A percentile compares a stretch with the other conserved stretches of the same genome.
These are phyloP conservation scores for Rhineura floridana DNA, from an alignment of 2,113 vertebrate genomes.

Conservation along the genomic window DNA sequence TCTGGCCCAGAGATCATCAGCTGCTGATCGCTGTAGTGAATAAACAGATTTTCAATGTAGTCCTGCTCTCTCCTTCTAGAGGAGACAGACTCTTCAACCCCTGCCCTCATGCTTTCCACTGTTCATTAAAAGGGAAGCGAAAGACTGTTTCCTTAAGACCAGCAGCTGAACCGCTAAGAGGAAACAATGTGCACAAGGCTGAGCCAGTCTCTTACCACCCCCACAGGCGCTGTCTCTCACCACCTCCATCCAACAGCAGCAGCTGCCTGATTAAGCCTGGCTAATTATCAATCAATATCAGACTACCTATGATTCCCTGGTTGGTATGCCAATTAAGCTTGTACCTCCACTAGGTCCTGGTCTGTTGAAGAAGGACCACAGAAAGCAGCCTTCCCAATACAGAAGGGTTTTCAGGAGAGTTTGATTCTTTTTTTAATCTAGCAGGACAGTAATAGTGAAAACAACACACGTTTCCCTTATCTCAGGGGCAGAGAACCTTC, in stretches of 20 bases:
- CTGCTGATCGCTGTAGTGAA: background rate
- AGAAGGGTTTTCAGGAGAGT: background rate
- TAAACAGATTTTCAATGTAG: background rate
- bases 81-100: background rate
- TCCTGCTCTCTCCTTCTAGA: background rate
- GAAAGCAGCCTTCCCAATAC: background rate
- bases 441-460: background rate
- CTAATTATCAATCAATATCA: conserved; percentile 18
- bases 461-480: background rate
- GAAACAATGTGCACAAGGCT: background rate
- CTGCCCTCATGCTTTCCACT: background rate
- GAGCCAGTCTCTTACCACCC: background rate
- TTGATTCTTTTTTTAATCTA: background rate
- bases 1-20: background rate
- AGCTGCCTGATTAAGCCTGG: conserved; percentile 1
- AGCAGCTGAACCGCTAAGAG: background rate
- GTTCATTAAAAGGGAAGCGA: background rate
- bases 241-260: background rate
- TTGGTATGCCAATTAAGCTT: conserved; percentile 26
- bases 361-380: background rate
- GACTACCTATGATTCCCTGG: background rate
- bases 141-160: background rate
- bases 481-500: background rate
- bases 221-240: background rate
- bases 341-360: background rate